phyloP scores from a whole-genome alignment of 2,797 vertebrate genomes.

The Acipenser oxyrinchus region DNA sequence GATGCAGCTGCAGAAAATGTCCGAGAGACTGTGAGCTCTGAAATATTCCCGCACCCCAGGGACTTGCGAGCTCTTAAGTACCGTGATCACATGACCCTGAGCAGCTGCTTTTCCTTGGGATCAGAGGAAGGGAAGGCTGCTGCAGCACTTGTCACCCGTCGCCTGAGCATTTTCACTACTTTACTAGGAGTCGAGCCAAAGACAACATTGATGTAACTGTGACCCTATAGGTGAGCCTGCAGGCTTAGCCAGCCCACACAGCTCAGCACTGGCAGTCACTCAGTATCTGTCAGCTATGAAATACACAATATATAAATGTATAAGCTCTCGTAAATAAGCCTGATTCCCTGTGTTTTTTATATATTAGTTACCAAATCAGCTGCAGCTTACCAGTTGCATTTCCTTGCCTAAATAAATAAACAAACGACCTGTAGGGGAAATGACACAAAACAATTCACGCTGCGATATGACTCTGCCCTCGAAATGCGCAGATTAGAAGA shows the following conservation, averaged over 20 bases:
- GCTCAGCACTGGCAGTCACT: neutral
- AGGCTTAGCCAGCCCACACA: neutral
- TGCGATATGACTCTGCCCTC: too few species aligned
- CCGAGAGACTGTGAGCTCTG: neutral
- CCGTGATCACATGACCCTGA: neutral
- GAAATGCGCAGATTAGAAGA: too few species aligned
- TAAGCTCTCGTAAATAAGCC: too few species aligned
- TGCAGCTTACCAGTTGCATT: too few species aligned
- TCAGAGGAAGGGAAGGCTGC: neutral
- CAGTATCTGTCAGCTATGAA: too few species aligned
- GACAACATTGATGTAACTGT: conserved; percentile 18
- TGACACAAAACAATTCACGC: too few species aligned
- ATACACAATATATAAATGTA: too few species aligned
- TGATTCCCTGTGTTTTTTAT: too few species aligned
- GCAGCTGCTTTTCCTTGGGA: conserved; percentile 11
- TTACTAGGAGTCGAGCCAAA: conserved; percentile 7
- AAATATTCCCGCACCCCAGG: conserved; percentile 11
- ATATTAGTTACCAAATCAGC: too few species aligned
- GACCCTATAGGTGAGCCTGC: neutral
- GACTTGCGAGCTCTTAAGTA: conserved; percentile 4
- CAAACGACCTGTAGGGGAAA: too few species aligned
- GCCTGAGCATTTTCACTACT: conserved; percentile 1
- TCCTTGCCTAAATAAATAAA: too few species aligned
- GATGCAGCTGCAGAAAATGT: neutral
- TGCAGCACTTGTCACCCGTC: neutral